Percentiles rank a stretch among this genome's conserved stretches.
phyloP scores from a whole-genome alignment of 2,888 invertebrate species.

The Pseudanteris insignis region DNA sequence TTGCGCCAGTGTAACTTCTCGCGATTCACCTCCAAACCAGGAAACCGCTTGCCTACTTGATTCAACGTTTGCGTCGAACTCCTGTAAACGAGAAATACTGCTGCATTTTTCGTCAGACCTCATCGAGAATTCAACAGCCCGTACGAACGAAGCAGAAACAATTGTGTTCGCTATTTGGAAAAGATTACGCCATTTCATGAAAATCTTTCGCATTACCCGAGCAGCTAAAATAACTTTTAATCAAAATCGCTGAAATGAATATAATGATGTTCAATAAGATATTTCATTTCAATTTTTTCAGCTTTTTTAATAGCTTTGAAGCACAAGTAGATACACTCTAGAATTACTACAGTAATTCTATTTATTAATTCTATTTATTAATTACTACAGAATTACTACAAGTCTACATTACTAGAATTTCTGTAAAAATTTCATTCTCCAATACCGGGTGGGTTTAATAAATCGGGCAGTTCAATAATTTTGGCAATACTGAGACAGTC shows the following conservation, averaged over 20 bases:
- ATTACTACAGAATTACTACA: too few species aligned
- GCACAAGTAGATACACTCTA: too few species aligned
- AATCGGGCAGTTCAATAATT: too few species aligned
- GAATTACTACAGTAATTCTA: too few species aligned
- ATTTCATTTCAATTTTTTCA: too few species aligned
- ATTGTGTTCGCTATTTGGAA: constrained; percentile 17
- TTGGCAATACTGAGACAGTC: too few species aligned
- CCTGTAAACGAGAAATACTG: constrained; percentile 23
- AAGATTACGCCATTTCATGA: constrained; percentile 27
- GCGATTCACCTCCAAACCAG: constrained; percentile 50
- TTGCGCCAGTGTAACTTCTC: constrained; percentile 31
- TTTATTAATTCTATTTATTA: too few species aligned
- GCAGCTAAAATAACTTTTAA: neutral
- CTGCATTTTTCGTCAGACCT: constrained; percentile 14
- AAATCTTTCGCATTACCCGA: constrained; percentile 22
- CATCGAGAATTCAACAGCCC: constrained; percentile 3
- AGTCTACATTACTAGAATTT: too few species aligned
- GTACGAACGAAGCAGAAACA: neutral
- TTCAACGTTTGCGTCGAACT: constrained; percentile 37
- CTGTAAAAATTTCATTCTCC: too few species aligned
- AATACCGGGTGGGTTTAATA: too few species aligned
- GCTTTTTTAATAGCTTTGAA: too few species aligned
- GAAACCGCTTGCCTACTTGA: constrained; percentile 52
- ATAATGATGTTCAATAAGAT: too few species aligned
- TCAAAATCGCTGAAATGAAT: neutral